Base-by-base conservation (phyloP, 2,113 vertebrate genomes). In the Macquaria ambigua region DNA sequence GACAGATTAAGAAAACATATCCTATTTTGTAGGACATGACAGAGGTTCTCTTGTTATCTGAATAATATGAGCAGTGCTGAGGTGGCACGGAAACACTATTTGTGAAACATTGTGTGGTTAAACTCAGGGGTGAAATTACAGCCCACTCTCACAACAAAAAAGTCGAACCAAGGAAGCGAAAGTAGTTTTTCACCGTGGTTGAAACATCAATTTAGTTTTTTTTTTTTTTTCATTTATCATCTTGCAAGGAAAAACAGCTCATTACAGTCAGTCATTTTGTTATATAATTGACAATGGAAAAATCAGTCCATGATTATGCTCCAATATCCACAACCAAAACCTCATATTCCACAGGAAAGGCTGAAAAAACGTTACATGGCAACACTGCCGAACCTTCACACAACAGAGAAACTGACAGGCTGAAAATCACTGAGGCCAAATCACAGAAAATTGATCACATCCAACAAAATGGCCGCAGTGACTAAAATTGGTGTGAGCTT, bases 1-100 rank as follows among this genome's bases (percentile, higher is more conserved):
- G 93, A 90, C 91, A 94, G 94, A 94, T 94, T 93, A 93, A 88
- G 92, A 89, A 94, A 94, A 94, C 90, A 93, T 85, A 93, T 93
- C 90, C 92, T 86, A 88, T 93, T 94, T 93, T 86, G 89, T 90
- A 75, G 86, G 79, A 90, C 87, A 86, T 84, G 90, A 91, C 89
- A 91, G 82, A 86, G 77, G 79, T 88, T 85, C 86, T 86, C 81
- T 93, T 93, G 90, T 93, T 94, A 93, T 92, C 92, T 90, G 91
- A 94, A 94, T 93, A 93, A 93, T 90, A 91, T 90, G 91, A 90
- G 88, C 82, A 15, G 81, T 88, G 93, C 93, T 86, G 92, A 93
- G 90, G 88, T 85, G 88, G 91, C 92, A 85, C 31, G 12, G 77
- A 85, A 82, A 83, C 83, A 83, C 81, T 79, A 87, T 89, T 90